These are phyloP conservation scores for Vimba vimba DNA, from an alignment of 2,113 vertebrate species.

Conservation along the genomic window DNA sequence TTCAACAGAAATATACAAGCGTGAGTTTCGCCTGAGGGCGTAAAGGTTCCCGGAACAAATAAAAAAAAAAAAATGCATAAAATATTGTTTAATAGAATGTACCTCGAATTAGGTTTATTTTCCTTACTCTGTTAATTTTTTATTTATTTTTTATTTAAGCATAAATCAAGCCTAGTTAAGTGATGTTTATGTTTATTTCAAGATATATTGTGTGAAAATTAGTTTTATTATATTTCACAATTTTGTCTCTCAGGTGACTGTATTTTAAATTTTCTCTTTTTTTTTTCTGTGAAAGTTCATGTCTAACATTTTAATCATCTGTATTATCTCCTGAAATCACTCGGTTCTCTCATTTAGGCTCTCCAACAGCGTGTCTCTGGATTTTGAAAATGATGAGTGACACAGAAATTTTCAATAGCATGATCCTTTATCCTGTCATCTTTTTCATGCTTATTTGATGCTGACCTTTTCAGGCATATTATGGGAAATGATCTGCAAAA, in stretches of 20 bases:
- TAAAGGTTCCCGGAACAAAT: no score
- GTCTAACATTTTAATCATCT: neutral
- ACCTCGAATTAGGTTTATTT: neutral
- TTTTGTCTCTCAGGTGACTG: neutral
- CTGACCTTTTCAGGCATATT: slow-evolving; percentile 45
- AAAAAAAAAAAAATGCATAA: no score
- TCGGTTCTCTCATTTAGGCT: neutral
- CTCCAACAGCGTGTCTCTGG: neutral
- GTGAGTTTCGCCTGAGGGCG: no score
- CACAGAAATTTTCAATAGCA: neutral
- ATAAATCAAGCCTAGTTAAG: neutral
- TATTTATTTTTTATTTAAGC: neutral
- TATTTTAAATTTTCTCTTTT: neutral
- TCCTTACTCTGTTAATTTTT: neutral
- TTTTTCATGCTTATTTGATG: slow-evolving; percentile 25
- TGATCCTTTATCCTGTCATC: slow-evolving; percentile 38
- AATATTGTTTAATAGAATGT: neutral
- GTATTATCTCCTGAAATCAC: neutral
- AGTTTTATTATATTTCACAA: no score
- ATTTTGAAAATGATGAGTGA: slow-evolving; percentile 6
- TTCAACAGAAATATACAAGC: no score
- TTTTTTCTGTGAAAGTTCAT: neutral
- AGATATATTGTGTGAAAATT: neutral
- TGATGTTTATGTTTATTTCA: neutral
- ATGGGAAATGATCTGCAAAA: slow-evolving; percentile 31